Percentiles rank a stretch among this genome's conserved stretches.
Evolutionary conservation across 2,888 invertebrate genomes (phyloP).

Genomic region (Lamellibrachia columna): DNA sequence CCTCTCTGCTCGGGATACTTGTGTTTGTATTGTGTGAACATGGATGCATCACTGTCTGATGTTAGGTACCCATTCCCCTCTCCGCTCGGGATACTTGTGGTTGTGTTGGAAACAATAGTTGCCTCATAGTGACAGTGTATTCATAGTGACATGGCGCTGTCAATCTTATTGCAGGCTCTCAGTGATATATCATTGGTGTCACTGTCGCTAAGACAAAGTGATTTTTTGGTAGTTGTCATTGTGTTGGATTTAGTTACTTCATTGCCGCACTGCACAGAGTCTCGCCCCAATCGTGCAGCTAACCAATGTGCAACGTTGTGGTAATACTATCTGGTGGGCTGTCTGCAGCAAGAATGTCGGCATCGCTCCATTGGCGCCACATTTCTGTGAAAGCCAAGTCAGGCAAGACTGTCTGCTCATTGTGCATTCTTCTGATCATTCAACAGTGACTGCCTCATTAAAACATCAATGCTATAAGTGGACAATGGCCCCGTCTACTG

Average conservation of each 20-base stretch:
- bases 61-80: neutral
- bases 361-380: neutral
- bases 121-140: too few species aligned
- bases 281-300: neutral
- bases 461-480: neutral
- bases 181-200: too few species aligned
- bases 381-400: slow-evolving; percentile 16
- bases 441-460: neutral
- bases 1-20: too few species aligned
- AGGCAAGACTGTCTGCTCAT: neutral
- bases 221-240: neutral
- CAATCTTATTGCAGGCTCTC: too few species aligned
- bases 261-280: neutral
- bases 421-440: neutral
- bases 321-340: neutral
- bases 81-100: neutral
- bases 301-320: neutral
- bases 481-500: neutral
- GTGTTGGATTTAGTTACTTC: neutral
- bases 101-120: neutral
- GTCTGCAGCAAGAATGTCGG: neutral
- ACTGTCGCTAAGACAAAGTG: neutral
- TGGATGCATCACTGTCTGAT: neutral
- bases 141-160: too few species aligned
- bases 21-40: neutral